Percentiles rank a stretch among this genome's conserved stretches.
phyloP scores from a whole-genome alignment of 2,797 vertebrate genomes.

The Loriculus beryllinus region DNA sequence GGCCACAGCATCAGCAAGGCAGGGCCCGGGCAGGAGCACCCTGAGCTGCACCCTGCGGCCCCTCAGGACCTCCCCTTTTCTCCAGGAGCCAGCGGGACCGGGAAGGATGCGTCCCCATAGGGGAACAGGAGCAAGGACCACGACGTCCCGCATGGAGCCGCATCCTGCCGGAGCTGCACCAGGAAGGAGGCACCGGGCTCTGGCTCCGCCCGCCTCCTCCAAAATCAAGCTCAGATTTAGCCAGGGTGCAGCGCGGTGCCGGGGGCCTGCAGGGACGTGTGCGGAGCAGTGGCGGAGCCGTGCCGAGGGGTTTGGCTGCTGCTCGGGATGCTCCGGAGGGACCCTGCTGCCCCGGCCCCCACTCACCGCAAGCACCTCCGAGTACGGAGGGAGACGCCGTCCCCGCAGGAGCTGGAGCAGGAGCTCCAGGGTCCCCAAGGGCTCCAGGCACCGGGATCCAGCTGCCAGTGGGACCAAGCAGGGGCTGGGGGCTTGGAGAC shows the following conservation, averaged over 20 bases:
- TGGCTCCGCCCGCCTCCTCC: neutral
- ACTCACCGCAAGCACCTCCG: slow-evolving; percentile 73
- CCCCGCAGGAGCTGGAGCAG: slow-evolving; percentile 78
- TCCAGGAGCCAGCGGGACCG: accelerated
- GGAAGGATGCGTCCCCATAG: accelerated
- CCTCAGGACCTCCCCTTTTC: accelerated
- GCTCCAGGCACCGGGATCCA: slow-evolving; percentile 44
- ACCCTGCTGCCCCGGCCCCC: accelerated
- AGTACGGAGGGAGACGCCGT: slow-evolving; percentile 61
- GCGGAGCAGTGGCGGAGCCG: accelerated
- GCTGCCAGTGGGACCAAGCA: neutral
- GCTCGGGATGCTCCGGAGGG: accelerated
- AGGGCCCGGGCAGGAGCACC: neutral
- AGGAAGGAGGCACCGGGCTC: neutral
- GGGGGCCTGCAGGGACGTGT: accelerated
- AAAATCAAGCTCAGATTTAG: neutral
- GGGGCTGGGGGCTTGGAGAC: neutral
- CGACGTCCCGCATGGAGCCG: accelerated
- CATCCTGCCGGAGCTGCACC: neutral
- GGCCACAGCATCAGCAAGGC: accelerated
- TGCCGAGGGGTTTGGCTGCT: accelerated
- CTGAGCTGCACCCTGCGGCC: accelerated
- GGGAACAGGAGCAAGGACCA: accelerated
- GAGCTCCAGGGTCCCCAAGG: slow-evolving; percentile 75
- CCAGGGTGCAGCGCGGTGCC: accelerated